A percentile compares a stretch with the other conserved stretches of the same genome.
phyloP scores from a whole-genome alignment of 1,140 invertebrate species.

The Cardiocondyla obscurior region DNA sequence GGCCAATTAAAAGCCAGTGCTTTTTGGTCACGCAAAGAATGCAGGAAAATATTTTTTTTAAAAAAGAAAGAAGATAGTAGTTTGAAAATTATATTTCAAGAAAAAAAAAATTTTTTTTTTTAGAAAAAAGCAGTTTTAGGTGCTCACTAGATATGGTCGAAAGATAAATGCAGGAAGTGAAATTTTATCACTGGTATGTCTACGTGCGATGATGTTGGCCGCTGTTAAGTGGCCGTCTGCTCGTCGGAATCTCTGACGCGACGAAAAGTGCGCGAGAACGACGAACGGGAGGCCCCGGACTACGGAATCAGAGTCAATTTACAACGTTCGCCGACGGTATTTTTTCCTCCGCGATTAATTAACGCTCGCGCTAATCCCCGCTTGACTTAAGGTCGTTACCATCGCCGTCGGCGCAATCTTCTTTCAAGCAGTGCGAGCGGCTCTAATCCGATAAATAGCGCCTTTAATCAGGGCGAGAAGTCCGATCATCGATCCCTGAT shows the following conservation, averaged over 20 bases:
- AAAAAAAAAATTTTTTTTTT: neutral
- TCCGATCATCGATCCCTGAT: neutral
- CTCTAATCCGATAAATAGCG: conserved; percentile 45
- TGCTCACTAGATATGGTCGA: neutral
- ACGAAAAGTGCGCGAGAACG: neutral
- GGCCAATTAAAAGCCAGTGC: no score
- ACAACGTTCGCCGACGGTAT: neutral
- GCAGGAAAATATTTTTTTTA: neutral
- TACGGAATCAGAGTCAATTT: conserved; percentile 29
- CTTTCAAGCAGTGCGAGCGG: conserved; percentile 26
- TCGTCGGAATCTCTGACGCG: neutral
- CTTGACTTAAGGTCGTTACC: conserved; percentile 25
- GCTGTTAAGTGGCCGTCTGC: neutral
- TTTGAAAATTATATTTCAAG: neutral
- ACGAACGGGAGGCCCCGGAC: neutral
- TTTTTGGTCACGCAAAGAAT: neutral
- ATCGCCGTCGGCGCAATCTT: conserved; percentile 4
- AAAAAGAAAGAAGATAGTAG: neutral
- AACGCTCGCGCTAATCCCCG: conserved; percentile 14
- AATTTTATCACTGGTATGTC: conserved; percentile 34
- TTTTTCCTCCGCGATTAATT: conserved; percentile 49
- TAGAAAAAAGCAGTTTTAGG: neutral
- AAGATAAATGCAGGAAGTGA: neutral
- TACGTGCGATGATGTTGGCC: conserved; percentile 2
- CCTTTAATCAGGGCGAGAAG: neutral